A percentile compares a stretch with the other conserved stretches of the same genome.
phyloP scores from a whole-genome alignment of 2,113 vertebrate species.

The Gobiocypris rarus region DNA sequence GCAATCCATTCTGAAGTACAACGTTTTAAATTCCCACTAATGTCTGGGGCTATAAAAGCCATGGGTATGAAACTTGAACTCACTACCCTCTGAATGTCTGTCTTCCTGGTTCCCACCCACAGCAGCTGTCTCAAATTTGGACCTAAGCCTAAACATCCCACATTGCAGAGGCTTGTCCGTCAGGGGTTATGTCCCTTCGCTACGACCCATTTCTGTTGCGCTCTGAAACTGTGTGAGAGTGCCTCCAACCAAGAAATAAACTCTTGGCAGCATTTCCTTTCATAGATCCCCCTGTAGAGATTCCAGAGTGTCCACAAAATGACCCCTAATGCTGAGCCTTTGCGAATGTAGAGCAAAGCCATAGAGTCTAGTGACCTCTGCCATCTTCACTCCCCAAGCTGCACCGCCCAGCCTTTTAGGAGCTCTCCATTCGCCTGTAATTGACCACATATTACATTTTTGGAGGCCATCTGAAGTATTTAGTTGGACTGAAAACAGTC shows the following conservation, averaged over 20 bases:
- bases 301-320: slow-evolving; percentile 20
- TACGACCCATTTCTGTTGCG: not conserved
- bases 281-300: slow-evolving; percentile 15
- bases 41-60: slow-evolving; percentile 1
- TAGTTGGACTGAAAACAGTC: not conserved
- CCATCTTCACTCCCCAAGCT: slow-evolving; percentile 12
- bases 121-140: slow-evolving; percentile 36
- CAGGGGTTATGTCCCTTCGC: slow-evolving; percentile 8
- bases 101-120: not conserved
- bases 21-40: slow-evolving; percentile 17
- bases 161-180: slow-evolving; percentile 6
- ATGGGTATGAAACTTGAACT: slow-evolving; percentile 29
- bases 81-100: slow-evolving; percentile 2
- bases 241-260: not conserved
- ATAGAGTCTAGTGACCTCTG: slow-evolving; percentile 25
- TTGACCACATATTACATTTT: not conserved
- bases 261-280: slow-evolving; percentile 3
- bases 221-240: slow-evolving; percentile 9
- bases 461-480: not conserved
- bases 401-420: slow-evolving; percentile 33
- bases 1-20: not conserved
- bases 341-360: slow-evolving; percentile 14
- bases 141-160: slow-evolving; percentile 33
- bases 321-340: not conserved
- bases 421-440: not conserved